A percentile compares a stretch with the other conserved stretches of the same genome.
These are phyloP conservation scores for Tichodroma muraria DNA, from an alignment of 2,113 vertebrate species.

Conservation along the genomic window DNA sequence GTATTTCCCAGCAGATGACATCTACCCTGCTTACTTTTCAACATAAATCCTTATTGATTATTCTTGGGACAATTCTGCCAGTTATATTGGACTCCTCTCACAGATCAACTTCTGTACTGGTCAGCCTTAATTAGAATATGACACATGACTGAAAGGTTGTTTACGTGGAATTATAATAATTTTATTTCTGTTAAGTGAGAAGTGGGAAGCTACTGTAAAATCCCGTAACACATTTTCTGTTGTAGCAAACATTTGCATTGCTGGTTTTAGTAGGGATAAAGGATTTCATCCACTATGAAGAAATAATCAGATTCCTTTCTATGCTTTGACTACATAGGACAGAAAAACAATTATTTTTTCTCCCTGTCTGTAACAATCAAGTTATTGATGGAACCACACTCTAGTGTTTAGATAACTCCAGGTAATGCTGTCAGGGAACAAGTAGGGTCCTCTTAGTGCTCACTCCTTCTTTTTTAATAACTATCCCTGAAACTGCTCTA, in stretches of 20 bases:
- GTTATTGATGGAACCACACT: neutral
- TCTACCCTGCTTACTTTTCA: neutral
- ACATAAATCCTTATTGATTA: neutral
- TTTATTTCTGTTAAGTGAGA: neutral
- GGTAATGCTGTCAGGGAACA: neutral
- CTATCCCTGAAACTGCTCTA: neutral
- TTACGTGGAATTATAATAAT: neutral
- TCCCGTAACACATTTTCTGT: neutral
- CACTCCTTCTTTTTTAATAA: neutral
- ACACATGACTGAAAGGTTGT: neutral
- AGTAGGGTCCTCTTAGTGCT: neutral
- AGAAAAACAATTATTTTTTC: neutral
- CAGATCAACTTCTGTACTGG: neutral
- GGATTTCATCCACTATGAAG: neutral
- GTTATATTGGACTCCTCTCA: neutral
- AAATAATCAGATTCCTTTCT: neutral
- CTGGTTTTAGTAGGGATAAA: neutral
- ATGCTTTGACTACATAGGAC: neutral
- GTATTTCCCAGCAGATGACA: neutral
- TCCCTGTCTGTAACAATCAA: neutral
- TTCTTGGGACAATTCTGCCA: neutral
- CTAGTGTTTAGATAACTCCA: neutral
- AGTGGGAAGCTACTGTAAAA: neutral
- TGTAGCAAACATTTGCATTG: neutral
- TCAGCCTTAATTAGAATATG: neutral